Percentiles rank a stretch among this genome's conserved stretches.
These are phyloP conservation scores for Megalops atlanticus DNA, from an alignment of 2,113 vertebrate species.

Conservation along the genomic window DNA sequence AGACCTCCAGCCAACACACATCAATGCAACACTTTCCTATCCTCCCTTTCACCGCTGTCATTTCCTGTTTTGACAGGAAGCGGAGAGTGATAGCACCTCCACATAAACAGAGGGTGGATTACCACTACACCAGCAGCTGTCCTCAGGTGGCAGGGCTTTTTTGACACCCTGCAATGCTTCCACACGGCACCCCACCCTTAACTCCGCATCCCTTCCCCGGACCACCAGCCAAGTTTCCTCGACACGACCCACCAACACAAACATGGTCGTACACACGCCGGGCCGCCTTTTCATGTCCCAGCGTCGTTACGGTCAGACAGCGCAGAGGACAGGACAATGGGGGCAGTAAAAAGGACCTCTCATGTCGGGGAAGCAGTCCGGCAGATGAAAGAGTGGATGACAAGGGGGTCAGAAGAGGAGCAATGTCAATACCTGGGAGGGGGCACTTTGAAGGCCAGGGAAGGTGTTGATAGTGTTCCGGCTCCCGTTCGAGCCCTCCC, in stretches of 20 bases:
- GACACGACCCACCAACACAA: not conserved
- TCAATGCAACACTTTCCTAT: conserved; percentile 67
- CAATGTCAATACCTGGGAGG: conserved; percentile 57
- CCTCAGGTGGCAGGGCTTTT: conserved; percentile 36
- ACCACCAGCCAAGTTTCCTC: not conserved
- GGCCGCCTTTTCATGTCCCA: not conserved
- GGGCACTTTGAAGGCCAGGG: conserved; percentile 58
- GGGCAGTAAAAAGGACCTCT: not conserved
- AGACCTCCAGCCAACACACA: conserved; percentile 62
- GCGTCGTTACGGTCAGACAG: not conserved
- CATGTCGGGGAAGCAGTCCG: not conserved
- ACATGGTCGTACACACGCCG: not conserved
- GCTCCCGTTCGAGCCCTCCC: conserved; percentile 51
- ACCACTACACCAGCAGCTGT: conserved; percentile 51
- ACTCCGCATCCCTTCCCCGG: not conserved
- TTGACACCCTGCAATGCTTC: not conserved
- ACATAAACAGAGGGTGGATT: conserved; percentile 63
- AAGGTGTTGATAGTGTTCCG: conserved; percentile 55
- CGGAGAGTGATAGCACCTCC: conserved; percentile 64
- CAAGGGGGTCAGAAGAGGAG: conserved; percentile 40
- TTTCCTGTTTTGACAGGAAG: conserved; percentile 78
- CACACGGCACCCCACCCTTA: not conserved
- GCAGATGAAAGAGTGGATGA: conserved; percentile 15
- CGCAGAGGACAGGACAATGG: not conserved
- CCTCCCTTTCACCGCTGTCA: conserved; percentile 61